Evolutionary conservation across 2,113 vertebrate species (phyloP).

Genomic region (Triplophysa dalaica): DNA sequence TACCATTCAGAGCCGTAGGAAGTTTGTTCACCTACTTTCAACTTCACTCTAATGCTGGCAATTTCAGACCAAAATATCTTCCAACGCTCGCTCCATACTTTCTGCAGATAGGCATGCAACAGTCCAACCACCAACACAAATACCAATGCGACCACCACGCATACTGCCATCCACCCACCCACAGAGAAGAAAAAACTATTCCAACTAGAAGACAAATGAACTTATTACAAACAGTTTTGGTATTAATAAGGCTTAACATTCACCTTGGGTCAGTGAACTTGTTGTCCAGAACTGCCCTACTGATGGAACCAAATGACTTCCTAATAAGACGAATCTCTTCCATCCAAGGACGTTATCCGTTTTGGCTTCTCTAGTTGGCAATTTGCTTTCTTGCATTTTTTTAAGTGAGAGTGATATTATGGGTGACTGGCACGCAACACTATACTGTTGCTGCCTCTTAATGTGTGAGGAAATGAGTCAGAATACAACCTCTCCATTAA

Average conservation of each 20-base stretch:
- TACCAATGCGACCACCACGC: background rate
- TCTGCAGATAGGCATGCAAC: constrained; percentile 1
- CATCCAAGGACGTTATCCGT: background rate
- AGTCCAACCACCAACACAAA: background rate
- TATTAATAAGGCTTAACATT: constrained; percentile 34
- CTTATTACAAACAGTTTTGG: background rate
- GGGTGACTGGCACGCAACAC: background rate
- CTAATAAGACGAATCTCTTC: background rate
- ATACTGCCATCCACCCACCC: background rate
- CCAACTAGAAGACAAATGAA: background rate
- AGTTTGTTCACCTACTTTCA: background rate
- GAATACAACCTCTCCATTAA: background rate
- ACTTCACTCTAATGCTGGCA: background rate
- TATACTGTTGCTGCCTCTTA: background rate
- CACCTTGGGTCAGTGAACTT: background rate
- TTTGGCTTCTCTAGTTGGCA: background rate
- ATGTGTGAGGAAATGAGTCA: background rate
- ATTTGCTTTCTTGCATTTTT: background rate
- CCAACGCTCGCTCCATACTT: background rate
- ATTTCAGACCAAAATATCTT: background rate
- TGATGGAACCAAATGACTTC: background rate
- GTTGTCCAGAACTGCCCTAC: background rate
- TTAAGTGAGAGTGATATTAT: background rate
- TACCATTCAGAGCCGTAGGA: background rate
- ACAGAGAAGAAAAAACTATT: background rate